phyloP scores from a whole-genome alignment of 2,113 vertebrate genomes.

The Boleophthalmus pectinirostris region DNA sequence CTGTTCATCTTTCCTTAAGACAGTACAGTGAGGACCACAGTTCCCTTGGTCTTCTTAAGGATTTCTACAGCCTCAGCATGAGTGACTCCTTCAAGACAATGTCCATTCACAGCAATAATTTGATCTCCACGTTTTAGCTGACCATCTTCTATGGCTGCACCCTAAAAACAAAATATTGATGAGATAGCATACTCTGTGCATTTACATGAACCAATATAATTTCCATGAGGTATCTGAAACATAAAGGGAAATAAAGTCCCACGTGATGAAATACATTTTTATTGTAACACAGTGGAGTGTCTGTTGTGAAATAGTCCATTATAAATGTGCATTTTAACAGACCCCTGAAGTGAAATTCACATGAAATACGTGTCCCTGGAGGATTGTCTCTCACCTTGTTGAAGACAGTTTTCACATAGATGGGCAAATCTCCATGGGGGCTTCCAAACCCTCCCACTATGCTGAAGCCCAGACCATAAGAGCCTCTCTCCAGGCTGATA shows the following conservation, averaged over 20 bases:
- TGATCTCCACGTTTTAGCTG: slow-evolving; percentile 88
- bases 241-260: background rate
- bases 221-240: background rate
- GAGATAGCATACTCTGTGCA: background rate
- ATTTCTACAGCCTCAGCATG: slow-evolving; percentile 88
- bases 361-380: background rate
- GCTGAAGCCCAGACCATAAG: slow-evolving; percentile 90
- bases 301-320: background rate
- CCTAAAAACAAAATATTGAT: slow-evolving; percentile 69
- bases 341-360: background rate
- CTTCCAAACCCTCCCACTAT: slow-evolving; percentile 93
- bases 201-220: background rate
- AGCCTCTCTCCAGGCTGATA: slow-evolving; percentile 85
- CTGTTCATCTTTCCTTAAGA: slow-evolving; percentile 70
- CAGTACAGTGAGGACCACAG: slow-evolving; percentile 85
- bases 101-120: slow-evolving; percentile 91
- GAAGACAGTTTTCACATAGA: slow-evolving; percentile 95
- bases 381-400: slow-evolving; percentile 80
- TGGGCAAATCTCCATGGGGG: slow-evolving; percentile 92
- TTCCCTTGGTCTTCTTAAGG: slow-evolving; percentile 88
- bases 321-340: slow-evolving; percentile 1
- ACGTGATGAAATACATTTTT: background rate
- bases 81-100: slow-evolving; percentile 88
- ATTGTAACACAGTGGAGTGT: background rate
- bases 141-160: slow-evolving; percentile 90